Conservation (phyloP, 2,797 vertebrate species). For the Carcharodon carcharias region DNA sequence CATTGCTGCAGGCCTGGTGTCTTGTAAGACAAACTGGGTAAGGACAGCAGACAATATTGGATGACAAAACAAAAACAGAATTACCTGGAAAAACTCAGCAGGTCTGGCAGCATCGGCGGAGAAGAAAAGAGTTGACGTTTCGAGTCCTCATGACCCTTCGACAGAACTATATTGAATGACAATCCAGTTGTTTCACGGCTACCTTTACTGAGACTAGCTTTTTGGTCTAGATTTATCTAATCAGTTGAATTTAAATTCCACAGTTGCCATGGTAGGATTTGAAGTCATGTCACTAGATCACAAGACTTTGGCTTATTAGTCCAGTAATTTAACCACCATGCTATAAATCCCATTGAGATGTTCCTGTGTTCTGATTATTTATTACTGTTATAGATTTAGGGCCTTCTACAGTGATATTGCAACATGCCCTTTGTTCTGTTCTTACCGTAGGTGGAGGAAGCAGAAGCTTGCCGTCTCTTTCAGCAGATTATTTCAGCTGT, state of each 20-base stretch:
- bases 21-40: neutral
- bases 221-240: neutral
- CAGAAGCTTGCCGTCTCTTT: conserved; percentile 87
- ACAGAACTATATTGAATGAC: too few relatives aligned
- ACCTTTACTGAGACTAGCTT: neutral
- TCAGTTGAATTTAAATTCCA: neutral
- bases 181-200: neutral
- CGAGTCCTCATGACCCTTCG: too few relatives aligned
- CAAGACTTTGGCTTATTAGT: neutral
- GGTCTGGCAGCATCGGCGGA: too few relatives aligned
- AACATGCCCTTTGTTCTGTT: neutral
- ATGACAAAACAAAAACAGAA: too few relatives aligned
- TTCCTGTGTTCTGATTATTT: neutral
- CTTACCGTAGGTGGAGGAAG: conserved; percentile 74
- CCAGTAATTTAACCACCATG: neutral
- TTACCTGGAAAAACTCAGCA: too few relatives aligned
- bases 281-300: neutral
- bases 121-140: too few relatives aligned
- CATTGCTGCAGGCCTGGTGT: neutral
- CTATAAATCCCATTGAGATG: neutral
- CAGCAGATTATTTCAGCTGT: conserved; percentile 97
- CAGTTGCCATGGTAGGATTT: neutral
- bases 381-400: neutral
- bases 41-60: neutral
- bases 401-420: neutral